Evolutionary conservation across 2,113 vertebrate species (phyloP).

Genomic region (Cottus gobio): DNA sequence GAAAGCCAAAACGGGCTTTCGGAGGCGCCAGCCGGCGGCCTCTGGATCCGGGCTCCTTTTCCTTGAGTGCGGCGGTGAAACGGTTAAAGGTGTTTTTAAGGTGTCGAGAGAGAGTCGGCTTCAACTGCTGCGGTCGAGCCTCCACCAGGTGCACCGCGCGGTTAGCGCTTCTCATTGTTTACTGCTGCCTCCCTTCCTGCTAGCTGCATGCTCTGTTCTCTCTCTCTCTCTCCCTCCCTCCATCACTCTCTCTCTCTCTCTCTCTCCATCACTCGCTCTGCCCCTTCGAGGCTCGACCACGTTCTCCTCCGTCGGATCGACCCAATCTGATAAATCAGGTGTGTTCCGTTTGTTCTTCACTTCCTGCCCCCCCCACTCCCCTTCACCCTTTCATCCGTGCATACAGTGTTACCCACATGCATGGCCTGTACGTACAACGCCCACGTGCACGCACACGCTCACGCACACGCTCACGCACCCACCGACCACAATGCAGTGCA

Average conservation of each 20-base stretch:
- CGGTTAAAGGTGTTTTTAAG: constrained; percentile 77
- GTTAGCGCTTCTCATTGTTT: constrained; percentile 87
- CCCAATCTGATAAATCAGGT: constrained; percentile 68
- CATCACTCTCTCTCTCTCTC: constrained; percentile 57
- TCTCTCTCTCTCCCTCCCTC: constrained; percentile 67
- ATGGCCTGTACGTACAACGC: constrained; percentile 66
- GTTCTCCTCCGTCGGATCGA: constrained; percentile 35
- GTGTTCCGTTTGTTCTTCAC: constrained; percentile 67
- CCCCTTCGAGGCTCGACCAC: background rate
- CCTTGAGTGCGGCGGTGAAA: constrained; percentile 70
- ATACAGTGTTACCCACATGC: constrained; percentile 74
- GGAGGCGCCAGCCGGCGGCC: no score
- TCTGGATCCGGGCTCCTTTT: constrained; percentile 33
- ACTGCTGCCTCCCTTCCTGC: constrained; percentile 86
- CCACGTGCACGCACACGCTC: constrained; percentile 15
- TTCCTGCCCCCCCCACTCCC: constrained; percentile 73
- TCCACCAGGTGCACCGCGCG: constrained; percentile 88
- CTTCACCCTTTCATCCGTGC: constrained; percentile 69
- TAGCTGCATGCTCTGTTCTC: constrained; percentile 55
- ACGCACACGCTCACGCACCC: constrained; percentile 33
- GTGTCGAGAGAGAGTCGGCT: constrained; percentile 74
- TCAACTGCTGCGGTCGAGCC: constrained; percentile 77
- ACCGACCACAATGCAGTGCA: constrained; percentile 46
- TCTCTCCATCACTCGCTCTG: constrained; percentile 18
- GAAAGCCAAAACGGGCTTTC: constrained; percentile 34